Evolutionary conservation across 2,113 vertebrate species (phyloP).

Genomic region (Isichthys henryi): DNA sequence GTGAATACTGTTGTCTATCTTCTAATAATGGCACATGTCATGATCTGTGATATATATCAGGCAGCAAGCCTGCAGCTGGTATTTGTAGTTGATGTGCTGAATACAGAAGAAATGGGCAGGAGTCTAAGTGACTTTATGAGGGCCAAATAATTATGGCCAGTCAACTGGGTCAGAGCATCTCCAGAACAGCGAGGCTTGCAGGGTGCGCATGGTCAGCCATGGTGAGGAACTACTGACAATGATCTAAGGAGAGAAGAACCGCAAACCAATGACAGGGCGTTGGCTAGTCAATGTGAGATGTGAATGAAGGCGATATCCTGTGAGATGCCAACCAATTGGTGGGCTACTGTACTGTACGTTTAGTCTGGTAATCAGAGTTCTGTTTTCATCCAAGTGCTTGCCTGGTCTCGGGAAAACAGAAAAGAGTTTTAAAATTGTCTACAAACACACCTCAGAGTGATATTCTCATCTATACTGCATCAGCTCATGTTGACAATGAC

Average conservation of each 20-base stretch:
- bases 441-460: background rate
- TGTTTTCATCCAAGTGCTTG: background rate
- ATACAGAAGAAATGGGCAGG: background rate
- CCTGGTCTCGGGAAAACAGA: background rate
- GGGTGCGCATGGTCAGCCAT: background rate
- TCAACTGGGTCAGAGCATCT: background rate
- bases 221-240: background rate
- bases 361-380: background rate
- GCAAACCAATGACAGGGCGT: background rate
- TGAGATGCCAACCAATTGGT: background rate
- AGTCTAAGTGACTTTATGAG: background rate
- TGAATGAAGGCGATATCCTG: background rate
- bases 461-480: background rate
- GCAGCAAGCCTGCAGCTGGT: background rate
- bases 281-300: background rate
- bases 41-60: background rate
- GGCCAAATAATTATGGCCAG: background rate
- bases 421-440: background rate
- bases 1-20: background rate
- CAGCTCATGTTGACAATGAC: background rate
- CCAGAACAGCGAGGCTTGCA: background rate
- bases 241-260: background rate
- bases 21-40: background rate
- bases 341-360: background rate
- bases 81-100: background rate